These are phyloP conservation scores for Crossocerus cetratus DNA, from an alignment of 2,888 invertebrate species.

Conservation along the genomic window DNA sequence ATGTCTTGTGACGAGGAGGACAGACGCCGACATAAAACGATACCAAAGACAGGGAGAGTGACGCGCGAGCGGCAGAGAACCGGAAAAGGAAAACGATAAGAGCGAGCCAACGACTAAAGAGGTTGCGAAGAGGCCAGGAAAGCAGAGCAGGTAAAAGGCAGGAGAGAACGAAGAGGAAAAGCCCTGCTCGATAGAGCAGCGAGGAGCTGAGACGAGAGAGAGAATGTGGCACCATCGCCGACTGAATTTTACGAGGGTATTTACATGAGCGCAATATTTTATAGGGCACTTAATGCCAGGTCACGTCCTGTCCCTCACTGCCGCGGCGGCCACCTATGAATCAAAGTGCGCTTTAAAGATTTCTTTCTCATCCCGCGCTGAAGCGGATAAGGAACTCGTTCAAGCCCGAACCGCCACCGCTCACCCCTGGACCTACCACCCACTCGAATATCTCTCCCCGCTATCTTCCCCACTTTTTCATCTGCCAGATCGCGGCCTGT, in stretches of 20 bases:
- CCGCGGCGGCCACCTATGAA: constrained; percentile 67
- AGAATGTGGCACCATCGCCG: constrained; percentile 53
- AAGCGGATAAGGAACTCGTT: constrained; percentile 52
- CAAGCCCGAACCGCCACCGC: constrained; percentile 19
- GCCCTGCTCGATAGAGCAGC: not conserved
- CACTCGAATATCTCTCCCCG: constrained; percentile 52
- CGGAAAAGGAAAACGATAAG: not conserved
- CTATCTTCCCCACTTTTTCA: constrained; percentile 17
- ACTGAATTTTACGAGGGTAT: constrained; percentile 72
- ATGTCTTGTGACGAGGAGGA: no score
- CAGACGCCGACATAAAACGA: no score
- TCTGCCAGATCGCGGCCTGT: not conserved
- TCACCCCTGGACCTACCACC: not conserved
- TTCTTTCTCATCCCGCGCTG: constrained; percentile 60
- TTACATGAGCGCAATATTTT: constrained; percentile 75
- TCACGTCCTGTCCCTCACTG: constrained; percentile 70
- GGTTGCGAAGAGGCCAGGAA: no score
- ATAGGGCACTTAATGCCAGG: constrained; percentile 74
- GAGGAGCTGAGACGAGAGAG: not conserved
- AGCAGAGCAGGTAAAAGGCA: not conserved
- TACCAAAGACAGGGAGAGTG: not conserved
- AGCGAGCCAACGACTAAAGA: not conserved
- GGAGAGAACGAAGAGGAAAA: not conserved
- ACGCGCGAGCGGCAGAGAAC: not conserved
- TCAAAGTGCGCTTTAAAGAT: constrained; percentile 72